Evolutionary conservation across 2,113 vertebrate genomes (phyloP), one percentile per base, ranked within the genome.

Genomic region (Eidolon helvum): DNA sequence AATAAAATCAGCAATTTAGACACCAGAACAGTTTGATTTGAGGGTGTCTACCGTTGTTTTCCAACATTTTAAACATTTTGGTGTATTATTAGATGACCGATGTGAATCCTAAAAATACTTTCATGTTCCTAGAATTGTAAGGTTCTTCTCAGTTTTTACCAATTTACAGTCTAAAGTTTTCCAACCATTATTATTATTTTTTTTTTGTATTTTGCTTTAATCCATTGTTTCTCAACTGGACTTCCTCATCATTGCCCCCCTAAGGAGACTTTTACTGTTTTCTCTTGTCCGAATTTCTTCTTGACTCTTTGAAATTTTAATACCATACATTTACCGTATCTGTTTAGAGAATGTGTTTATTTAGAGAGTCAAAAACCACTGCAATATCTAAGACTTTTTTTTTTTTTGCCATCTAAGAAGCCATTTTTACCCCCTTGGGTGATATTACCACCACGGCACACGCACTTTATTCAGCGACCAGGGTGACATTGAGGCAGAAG

Each of bases 81-180:
- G 1, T 48, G 26, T 48, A 18, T 14, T 61, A 53, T 74, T 84
- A 69, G 50, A 21, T 80, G n/a, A 35, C 53, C 57, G 22, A 48
- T 72, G 66, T 22, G 69, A 79, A 84, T 75, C 90, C 91, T 69
- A 50, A 79, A 90, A 72, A 10, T 72, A 48, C 26, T 57, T 35
- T 85, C 26, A 3, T 61, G 38, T 30, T 53, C 26, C 30, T 80
- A 59, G 69, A 87, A 79, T 30, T 26, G 4, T 53, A 65, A 80
- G 4, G 2, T 30, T 35, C 35, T 53, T 85, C 50, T 90, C 18
- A 28, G 0, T 80, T 50, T 79, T 94, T 80, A 66, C 45, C 71
- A 85, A 3, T 75, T 84, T 55, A 21, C n/a, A n/a, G n/a, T 33
- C 45, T 35, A 24, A 19, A 77, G 4, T n/a, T 88, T 45, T 80